A percentile compares a stretch with the other conserved stretches of the same genome.
Conservation (phyloP, 2,113 vertebrate species). For the Grantiella picta region DNA sequence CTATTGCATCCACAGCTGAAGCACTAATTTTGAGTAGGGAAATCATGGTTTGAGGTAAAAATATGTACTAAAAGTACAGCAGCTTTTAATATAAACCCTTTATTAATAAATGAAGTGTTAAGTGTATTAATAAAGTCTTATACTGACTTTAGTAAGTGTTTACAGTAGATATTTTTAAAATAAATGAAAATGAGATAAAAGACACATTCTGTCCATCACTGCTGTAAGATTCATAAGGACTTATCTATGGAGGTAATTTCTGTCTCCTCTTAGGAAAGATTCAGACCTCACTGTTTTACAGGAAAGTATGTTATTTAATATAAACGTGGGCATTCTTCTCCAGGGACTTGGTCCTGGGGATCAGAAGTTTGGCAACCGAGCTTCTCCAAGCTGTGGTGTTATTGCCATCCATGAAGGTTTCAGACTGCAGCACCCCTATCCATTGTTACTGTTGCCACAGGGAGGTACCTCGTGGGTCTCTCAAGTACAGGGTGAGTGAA, state of each 20-base stretch:
- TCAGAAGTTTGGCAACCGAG: background rate
- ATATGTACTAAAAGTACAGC: background rate
- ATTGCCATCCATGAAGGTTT: background rate
- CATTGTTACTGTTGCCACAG: background rate
- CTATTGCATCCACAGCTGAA: background rate
- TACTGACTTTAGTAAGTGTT: background rate
- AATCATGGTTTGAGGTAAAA: background rate
- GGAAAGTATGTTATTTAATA: background rate
- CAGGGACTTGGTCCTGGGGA: background rate
- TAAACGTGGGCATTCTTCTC: background rate
- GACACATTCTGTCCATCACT: background rate
- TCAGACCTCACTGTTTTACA: background rate
- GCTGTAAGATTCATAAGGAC: background rate
- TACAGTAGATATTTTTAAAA: background rate
- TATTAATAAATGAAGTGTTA: background rate
- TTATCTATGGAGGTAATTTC: background rate
- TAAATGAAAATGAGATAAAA: background rate
- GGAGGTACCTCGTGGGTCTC: accelerated
- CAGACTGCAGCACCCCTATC: background rate
- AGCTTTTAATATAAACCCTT: background rate
- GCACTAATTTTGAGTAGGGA: slow-evolving; percentile 29
- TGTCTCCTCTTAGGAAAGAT: background rate
- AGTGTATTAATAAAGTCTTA: background rate
- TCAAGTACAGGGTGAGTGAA: background rate
- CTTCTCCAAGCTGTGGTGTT: background rate